A percentile compares a stretch with the other conserved stretches of the same genome.
These are phyloP conservation scores for Megathymus violae DNA, from an alignment of 1,140 invertebrate species.

Conservation along the genomic window DNA sequence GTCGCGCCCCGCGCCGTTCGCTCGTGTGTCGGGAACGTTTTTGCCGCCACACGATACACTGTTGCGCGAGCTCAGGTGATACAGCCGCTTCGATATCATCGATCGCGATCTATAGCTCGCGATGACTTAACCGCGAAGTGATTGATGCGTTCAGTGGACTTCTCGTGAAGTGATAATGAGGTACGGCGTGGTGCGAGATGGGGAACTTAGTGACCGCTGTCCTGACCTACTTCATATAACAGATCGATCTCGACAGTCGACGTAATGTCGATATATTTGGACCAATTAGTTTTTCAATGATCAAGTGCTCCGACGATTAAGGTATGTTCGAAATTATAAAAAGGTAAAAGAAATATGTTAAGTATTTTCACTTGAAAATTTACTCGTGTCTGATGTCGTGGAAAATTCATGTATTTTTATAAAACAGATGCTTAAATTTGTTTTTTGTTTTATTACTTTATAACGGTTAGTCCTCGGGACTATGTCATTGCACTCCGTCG, in stretches of 20 bases:
- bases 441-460: no score
- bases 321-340: slow-evolving; percentile 45
- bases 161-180: slow-evolving; percentile 51
- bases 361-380: no score
- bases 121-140: slow-evolving; percentile 2
- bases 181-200: slow-evolving; percentile 41
- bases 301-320: slow-evolving; percentile 38
- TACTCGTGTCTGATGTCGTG: no score
- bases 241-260: slow-evolving; percentile 51
- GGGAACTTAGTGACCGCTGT: slow-evolving; percentile 48
- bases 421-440: no score
- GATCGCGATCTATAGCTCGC: slow-evolving; percentile 35
- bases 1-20: slow-evolving; percentile 59
- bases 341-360: no score
- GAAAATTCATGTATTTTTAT: no score
- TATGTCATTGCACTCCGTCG: neutral
- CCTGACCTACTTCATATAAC: slow-evolving; percentile 60
- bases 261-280: slow-evolving; percentile 44
- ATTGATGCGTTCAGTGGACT: slow-evolving; percentile 3
- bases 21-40: no score
- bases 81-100: slow-evolving; percentile 30
- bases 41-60: slow-evolving; percentile 50
- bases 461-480: neutral
- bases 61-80: slow-evolving; percentile 49
- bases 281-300: slow-evolving; percentile 35